Evolutionary conservation across 2,888 invertebrate genomes (phyloP), one percentile per base, ranked within the genome.

Genomic region (Netelia melanura): DNA sequence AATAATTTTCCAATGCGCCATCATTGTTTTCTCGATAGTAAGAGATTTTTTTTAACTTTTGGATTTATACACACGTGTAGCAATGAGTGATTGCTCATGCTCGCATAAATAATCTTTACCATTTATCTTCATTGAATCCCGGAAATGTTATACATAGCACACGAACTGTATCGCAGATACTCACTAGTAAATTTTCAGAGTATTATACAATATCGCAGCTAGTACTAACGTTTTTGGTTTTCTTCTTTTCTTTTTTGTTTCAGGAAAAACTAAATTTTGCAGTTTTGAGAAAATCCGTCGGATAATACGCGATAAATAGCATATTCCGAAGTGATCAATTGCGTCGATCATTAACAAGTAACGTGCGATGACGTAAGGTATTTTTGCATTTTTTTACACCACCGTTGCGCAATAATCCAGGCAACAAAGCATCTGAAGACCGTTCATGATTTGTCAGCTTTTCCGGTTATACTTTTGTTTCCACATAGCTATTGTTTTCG

Each of bases 261-360:
- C 75, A 91, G 92, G 81, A 86, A 21, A 92, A 89, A 85, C 84
- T 90, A n/a, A 91, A 92, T 77, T 91, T 90, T 44, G 38, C 64
- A 6, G 80, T 82, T 0, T 80, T 92, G 78, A 89, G 70, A 56
- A 76, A 79, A 68, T 58, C 54, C 56, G 58, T 68, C 23, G n/a
- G 5, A 82, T n/a, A 38, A 54, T 52, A 23, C 21, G 56, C 0
- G 23, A 48, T 3, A 43, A 11, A 38, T 38, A 38, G 3, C 6
- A 38, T 38, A 38, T 38, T 38, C 38, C 38, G 38, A 6, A 38
- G 38, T 38, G 5, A 38, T 6, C 38, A 6, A 38, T 38, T 38
- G 38, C 6, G 38, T 38, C 38, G 38, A 38, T 38, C 38, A 38
- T 38, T 38, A 38, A 6, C 38, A 38, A 38, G 6, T 8, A 38